Conservation (phyloP, 2,113 vertebrate genomes). For the Platichthys flesus region DNA sequence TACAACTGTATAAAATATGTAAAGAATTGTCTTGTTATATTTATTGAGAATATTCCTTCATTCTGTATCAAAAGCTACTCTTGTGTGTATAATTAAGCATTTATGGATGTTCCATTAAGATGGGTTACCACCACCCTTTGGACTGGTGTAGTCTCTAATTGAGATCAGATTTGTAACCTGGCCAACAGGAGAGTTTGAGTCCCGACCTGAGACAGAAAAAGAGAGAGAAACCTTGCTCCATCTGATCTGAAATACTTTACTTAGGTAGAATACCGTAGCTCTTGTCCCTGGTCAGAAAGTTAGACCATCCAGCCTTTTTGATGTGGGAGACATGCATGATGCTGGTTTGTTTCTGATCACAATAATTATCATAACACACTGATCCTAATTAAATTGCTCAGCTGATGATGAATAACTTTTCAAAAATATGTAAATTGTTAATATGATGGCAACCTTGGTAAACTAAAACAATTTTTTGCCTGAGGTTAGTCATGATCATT, state of each 20-base stretch:
- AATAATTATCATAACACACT: no score
- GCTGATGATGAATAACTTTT: no score
- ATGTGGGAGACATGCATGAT: not conserved
- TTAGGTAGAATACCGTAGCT: not conserved
- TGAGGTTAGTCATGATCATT: slow-evolving; percentile 5
- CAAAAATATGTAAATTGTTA: no score
- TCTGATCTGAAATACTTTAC: no score
- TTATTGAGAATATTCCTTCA: not conserved
- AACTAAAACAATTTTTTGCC: not conserved
- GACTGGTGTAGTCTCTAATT: not conserved
- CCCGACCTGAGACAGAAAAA: no score
- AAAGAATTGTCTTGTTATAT: no score
- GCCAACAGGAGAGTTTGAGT: not conserved
- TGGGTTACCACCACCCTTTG: not conserved
- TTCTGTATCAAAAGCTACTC: not conserved
- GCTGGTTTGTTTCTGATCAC: not conserved
- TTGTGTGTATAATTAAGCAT: not conserved
- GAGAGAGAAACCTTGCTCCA: no score
- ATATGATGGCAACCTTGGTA: not conserved
- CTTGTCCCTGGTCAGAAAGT: not conserved
- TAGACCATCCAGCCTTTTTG: not conserved
- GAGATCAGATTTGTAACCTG: not conserved
- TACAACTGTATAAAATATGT: no score
- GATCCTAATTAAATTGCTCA: no score
- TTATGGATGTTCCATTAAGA: not conserved